These are phyloP conservation scores for Proteles cristata DNA, from an alignment of 2,113 vertebrate species.

Conservation along the genomic window DNA sequence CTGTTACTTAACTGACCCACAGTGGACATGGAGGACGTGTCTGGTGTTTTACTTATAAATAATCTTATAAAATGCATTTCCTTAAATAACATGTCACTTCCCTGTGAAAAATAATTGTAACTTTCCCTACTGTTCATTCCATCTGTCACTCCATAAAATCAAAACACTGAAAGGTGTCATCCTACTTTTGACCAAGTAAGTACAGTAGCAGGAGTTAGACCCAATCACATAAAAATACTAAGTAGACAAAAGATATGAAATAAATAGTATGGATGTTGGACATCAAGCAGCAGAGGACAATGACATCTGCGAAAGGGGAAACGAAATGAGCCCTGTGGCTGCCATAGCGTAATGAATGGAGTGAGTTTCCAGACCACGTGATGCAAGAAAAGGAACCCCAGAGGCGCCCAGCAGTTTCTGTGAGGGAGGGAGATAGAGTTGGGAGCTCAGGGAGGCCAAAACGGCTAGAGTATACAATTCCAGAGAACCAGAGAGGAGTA, in stretches of 20 bases:
- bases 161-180: not conserved
- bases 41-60: not conserved
- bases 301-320: not conserved
- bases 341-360: not conserved
- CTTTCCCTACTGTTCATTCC: not conserved
- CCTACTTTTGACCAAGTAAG: not conserved
- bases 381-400: not conserved
- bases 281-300: not conserved
- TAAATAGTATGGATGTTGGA: not conserved
- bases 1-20: not conserved
- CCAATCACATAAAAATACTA: not conserved
- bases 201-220: not conserved
- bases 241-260: not conserved
- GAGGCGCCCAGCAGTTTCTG: not conserved
- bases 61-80: not conserved
- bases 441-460: not conserved
- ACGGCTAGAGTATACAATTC: not conserved
- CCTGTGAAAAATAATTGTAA: not conserved
- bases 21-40: not conserved
- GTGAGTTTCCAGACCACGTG: not conserved
- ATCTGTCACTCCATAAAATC: not conserved
- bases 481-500: not conserved
- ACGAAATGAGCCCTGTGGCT: not conserved
- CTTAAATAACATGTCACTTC: not conserved
- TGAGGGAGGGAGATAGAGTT: not conserved